phyloP scores from a whole-genome alignment of 2,888 invertebrate genomes.

The Parnassius mnemosyne region DNA sequence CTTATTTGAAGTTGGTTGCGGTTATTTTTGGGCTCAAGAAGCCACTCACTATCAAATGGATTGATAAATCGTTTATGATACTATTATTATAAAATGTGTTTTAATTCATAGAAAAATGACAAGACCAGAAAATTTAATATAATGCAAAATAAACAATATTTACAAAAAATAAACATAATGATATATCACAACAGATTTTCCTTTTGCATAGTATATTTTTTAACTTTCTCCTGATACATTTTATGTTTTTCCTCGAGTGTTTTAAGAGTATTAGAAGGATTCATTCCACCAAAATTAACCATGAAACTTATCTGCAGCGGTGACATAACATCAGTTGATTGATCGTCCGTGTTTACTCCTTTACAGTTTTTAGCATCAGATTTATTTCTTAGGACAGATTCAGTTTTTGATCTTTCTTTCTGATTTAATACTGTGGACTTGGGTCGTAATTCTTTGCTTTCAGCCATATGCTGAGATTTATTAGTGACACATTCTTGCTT shows the following conservation, averaged over 20 bases:
- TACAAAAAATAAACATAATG: not conserved
- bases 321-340: conserved; percentile 33
- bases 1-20: too few species aligned
- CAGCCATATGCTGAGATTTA: conserved; percentile 24
- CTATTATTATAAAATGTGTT: too few species aligned
- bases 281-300: conserved; percentile 57
- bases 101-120: not conserved
- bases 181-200: conserved; percentile 11
- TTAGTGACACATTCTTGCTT: conserved; percentile 30
- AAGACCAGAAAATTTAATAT: not conserved
- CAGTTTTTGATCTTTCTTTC: conserved; percentile 27
- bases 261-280: conserved; percentile 57
- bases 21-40: too few species aligned
- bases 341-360: conserved; percentile 44
- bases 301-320: conserved; percentile 67
- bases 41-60: too few species aligned
- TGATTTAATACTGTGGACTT: conserved; percentile 2
- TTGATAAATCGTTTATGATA: too few species aligned
- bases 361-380: conserved; percentile 43
- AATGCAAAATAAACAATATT: not conserved
- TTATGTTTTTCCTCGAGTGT: conserved; percentile 68
- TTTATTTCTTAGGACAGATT: conserved; percentile 35
- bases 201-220: conserved; percentile 48
- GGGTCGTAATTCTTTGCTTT: conserved; percentile 18
- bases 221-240: conserved; percentile 69